Base-by-base conservation (phyloP, 2,113 vertebrate genomes). In the Phyllostomus discolor region DNA sequence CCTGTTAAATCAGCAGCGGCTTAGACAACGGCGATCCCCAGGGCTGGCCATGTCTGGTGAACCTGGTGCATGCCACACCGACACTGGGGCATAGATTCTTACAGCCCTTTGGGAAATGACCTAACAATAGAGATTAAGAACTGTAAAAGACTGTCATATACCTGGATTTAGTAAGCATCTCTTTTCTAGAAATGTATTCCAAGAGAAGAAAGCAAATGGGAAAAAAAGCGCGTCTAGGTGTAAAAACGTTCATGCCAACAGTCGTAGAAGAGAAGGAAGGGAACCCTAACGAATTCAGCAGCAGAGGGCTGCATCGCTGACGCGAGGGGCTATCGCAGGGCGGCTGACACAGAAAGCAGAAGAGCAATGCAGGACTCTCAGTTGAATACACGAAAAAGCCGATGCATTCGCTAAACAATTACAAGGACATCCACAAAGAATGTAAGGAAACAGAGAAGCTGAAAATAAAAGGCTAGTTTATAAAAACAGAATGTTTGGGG, bases 221-320 rank as follows among this genome's bases (percentile, higher is more conserved):
- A 31, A 75, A 22, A 59, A 16, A 70, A 19, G 52, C 20, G 4
- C 5, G 35, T 57, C 9, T 46, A 0, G 33, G 24, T 33, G 6
- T n/a, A 26, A 31, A n/a, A 38, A 41, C 9, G 15, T 20, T 41
- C 0, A 1, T 15, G n/a, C 54, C 8, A 3, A 3, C 0, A 5
- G 69, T 15, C 52, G 62, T 8, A 24, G 1, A 31, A 43, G 0
- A 84, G 52, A 64, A 31, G 20, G 33, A 22, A 66, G 7, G 4
- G n/a, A 10, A 2, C 12, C 12, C 46, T 1, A 10, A 9, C 14
- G 43, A n/a, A 33, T 2, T 19, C 50, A 8, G 33, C 31, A 9
- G 46, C 52, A 1, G 33, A 11, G 4, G 3, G 3, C 24, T 6
- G 2, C 2, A 0, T 9, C 22, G 3, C 3, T 4, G 0, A 1